These are phyloP conservation scores for Solenopsis invicta DNA, from an alignment of 1,140 invertebrate species.

Conservation along the genomic window DNA sequence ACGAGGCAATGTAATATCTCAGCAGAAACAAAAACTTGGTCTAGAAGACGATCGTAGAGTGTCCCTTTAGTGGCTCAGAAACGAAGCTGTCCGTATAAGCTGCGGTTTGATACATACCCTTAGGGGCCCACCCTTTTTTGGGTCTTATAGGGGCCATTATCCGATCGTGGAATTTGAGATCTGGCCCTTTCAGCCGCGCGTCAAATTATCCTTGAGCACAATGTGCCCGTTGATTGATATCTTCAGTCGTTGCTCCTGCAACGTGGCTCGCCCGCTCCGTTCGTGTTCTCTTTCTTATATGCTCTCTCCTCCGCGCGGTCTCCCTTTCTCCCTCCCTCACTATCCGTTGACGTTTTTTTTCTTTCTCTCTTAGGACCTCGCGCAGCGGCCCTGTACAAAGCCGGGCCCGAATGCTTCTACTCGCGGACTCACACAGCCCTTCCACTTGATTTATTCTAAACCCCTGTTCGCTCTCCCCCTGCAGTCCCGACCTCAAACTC, in stretches of 20 bases:
- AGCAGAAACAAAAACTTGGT: slow-evolving; percentile 38
- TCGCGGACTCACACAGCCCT: slow-evolving; percentile 72
- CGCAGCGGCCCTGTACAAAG: slow-evolving; percentile 77
- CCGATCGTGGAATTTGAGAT: slow-evolving; percentile 82
- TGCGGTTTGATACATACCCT: slow-evolving; percentile 69
- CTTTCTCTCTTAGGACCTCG: slow-evolving; percentile 59
- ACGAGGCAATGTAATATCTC: slow-evolving; percentile 42
- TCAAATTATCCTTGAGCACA: slow-evolving; percentile 82
- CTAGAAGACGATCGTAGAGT: slow-evolving; percentile 51
- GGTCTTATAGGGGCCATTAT: slow-evolving; percentile 78
- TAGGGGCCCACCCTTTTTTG: slow-evolving; percentile 55
- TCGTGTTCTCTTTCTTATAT: slow-evolving; percentile 56
- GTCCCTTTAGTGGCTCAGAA: slow-evolving; percentile 7
- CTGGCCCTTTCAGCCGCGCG: slow-evolving; percentile 81
- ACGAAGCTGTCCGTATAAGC: slow-evolving; percentile 55
- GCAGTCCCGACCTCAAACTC: slow-evolving; percentile 44
- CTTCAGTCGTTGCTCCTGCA: slow-evolving; percentile 79
- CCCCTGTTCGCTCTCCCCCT: slow-evolving; percentile 41
- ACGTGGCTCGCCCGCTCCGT: slow-evolving; percentile 48
- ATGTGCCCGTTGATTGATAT: slow-evolving; percentile 83
- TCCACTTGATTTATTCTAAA: slow-evolving; percentile 80
- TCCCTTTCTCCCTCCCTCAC: slow-evolving; percentile 59
- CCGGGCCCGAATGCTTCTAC: slow-evolving; percentile 73
- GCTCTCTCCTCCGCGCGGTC: not conserved
- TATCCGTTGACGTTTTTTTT: slow-evolving; percentile 46